Percentiles rank a stretch among this genome's conserved stretches.
phyloP scores from a whole-genome alignment of 2,797 vertebrate species.

The Poeciliopsis infans region DNA sequence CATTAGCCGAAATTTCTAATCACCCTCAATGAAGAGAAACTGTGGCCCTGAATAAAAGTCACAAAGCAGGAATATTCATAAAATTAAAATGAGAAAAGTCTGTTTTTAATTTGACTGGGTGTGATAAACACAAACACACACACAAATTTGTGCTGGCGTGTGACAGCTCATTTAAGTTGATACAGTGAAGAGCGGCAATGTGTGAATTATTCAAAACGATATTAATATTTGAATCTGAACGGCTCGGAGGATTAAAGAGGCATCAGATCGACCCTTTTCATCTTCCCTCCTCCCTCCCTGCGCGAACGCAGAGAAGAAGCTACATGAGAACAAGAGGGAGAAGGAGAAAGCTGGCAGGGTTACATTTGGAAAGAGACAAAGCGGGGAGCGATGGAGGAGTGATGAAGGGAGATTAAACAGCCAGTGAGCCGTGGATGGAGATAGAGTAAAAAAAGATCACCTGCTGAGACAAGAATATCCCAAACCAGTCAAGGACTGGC shows the following conservation, averaged over 20 bases:
- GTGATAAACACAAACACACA: not conserved
- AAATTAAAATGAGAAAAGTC: not conserved
- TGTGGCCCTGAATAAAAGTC: not conserved
- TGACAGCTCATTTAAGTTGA: conserved; percentile 42
- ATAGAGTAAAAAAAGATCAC: not conserved
- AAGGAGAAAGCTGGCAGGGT: conserved; percentile 1
- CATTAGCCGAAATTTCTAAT: not conserved
- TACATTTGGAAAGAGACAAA: not conserved
- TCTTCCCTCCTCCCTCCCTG: conserved; percentile 18
- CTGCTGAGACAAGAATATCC: not conserved
- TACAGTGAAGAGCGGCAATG: conserved; percentile 22
- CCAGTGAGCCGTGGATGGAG: not conserved
- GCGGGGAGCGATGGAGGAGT: not conserved
- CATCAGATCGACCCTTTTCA: conserved; percentile 50
- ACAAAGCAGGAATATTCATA: not conserved
- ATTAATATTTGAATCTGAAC: conserved; percentile 71
- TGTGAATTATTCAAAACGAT: conserved; percentile 68
- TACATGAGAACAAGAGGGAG: not conserved
- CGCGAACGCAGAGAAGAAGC: conserved; percentile 15
- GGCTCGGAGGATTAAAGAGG: conserved; percentile 64
- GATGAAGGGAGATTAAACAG: not conserved
- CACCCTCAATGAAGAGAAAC: not conserved
- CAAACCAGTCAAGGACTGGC: not conserved
- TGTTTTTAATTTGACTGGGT: not conserved
- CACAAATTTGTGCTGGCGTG: not conserved